Conservation (phyloP, 2,113 vertebrate genomes). For the Loxodonta africana region DNA sequence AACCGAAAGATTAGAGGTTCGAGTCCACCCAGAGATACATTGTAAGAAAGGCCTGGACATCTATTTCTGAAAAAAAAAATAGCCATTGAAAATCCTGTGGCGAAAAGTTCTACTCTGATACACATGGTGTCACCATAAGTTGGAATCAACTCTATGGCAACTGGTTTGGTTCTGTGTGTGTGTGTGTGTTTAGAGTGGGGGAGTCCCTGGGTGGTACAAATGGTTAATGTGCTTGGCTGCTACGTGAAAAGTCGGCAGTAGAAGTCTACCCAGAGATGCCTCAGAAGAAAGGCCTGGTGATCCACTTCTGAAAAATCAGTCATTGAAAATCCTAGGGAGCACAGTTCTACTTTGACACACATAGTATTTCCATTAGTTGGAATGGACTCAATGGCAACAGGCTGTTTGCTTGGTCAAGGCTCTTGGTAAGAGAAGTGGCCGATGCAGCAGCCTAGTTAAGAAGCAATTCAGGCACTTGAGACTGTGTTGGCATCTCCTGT, state of each 20-base stretch:
- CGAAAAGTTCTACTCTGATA: too few species aligned
- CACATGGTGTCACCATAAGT: too few species aligned
- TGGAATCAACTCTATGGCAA: too few species aligned
- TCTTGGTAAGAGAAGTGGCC: constrained; percentile 6
- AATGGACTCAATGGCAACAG: neutral
- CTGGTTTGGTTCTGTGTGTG: too few species aligned
- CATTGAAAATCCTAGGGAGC: neutral
- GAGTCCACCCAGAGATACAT: neutral
- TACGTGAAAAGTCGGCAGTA: neutral
- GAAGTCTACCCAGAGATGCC: neutral
- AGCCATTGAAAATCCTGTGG: neutral
- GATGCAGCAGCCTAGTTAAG: neutral
- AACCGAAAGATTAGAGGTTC: neutral
- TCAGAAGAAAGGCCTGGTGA: neutral
- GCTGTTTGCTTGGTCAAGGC: neutral
- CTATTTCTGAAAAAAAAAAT: too few species aligned
- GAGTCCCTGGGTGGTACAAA: neutral
- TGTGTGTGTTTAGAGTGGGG: neutral
- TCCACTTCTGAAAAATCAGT: neutral
- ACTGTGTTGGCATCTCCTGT: too few species aligned
- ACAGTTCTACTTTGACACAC: neutral
- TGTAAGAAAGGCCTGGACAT: neutral
- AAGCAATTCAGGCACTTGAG: neutral
- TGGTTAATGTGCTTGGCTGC: neutral
- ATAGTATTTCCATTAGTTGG: neutral